A percentile compares a stretch with the other conserved stretches of the same genome.
Evolutionary conservation across 1,140 invertebrate species (phyloP).

Genomic region (Saccostrea cuccullata): DNA sequence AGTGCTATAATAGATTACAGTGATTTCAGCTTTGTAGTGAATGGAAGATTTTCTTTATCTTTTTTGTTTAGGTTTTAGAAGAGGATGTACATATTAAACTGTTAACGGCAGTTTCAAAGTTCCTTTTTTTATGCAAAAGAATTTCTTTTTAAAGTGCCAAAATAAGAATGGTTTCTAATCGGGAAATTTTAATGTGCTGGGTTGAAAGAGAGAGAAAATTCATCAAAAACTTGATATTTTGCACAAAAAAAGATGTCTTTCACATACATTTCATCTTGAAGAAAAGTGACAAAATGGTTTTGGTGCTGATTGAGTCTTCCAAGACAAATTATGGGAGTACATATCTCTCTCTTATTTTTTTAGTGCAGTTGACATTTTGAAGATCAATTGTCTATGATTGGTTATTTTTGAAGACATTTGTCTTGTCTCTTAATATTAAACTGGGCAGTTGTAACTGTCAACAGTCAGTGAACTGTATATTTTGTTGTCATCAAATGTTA

Average conservation of each 20-base stretch:
- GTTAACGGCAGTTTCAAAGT: background rate
- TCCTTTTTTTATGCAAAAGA: background rate
- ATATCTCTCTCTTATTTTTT: background rate
- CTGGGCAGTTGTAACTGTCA: background rate
- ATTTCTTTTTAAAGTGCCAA: background rate
- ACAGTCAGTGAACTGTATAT: background rate
- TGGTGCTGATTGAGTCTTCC: slow-evolving; percentile 14
- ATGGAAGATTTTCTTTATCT: background rate
- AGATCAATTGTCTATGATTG: background rate
- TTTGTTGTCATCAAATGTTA: background rate
- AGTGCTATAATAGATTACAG: background rate
- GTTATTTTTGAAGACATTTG: background rate
- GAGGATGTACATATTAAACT: background rate
- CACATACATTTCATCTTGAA: background rate
- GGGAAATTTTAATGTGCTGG: background rate
- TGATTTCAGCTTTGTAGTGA: background rate
- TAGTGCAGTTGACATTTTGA: background rate
- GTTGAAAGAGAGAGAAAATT: background rate
- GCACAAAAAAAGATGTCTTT: background rate
- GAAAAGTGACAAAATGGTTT: background rate
- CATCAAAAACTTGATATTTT: background rate
- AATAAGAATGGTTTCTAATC: background rate
- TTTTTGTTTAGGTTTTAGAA: background rate
- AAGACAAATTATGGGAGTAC: background rate
- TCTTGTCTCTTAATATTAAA: background rate